phyloP scores from a whole-genome alignment of 1,140 invertebrate genomes.

The Bombus cullumanus region DNA sequence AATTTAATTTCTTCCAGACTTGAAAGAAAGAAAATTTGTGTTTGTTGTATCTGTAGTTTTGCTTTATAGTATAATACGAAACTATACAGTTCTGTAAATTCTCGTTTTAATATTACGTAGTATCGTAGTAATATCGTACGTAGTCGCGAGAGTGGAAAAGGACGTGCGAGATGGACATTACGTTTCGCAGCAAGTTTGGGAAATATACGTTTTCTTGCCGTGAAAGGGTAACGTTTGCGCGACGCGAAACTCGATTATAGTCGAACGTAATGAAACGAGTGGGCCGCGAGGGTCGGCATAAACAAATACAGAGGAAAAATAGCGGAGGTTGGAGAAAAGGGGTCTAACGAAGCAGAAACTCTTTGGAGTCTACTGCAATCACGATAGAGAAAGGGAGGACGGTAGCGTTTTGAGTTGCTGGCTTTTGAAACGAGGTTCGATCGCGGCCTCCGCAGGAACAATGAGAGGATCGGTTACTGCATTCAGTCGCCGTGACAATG shows the following conservation, averaged over 20 bases:
- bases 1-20: no score
- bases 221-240: not conserved
- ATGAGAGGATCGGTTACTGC: slow-evolving; percentile 55
- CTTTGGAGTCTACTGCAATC: slow-evolving; percentile 32
- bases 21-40: no score
- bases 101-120: no score
- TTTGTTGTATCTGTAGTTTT: no score
- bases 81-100: no score
- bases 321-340: not conserved
- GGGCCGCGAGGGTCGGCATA: not conserved
- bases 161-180: no score
- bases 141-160: no score
- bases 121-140: no score
- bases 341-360: slow-evolving; percentile 60
- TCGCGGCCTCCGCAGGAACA: slow-evolving; percentile 37
- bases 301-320: slow-evolving; percentile 21
- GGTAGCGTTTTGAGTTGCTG: slow-evolving; percentile 28
- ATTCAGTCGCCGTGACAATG: not conserved
- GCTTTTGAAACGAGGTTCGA: slow-evolving; percentile 22
- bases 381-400: not conserved
- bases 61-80: no score
- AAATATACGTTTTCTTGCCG: not conserved
- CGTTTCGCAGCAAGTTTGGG: no score
- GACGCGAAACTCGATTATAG: not conserved
- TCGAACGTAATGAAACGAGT: not conserved